Percentiles rank a stretch among this genome's conserved stretches.
These are phyloP conservation scores for Lutjanus campechanus DNA, from an alignment of 2,797 vertebrate species.

Conservation along the genomic window DNA sequence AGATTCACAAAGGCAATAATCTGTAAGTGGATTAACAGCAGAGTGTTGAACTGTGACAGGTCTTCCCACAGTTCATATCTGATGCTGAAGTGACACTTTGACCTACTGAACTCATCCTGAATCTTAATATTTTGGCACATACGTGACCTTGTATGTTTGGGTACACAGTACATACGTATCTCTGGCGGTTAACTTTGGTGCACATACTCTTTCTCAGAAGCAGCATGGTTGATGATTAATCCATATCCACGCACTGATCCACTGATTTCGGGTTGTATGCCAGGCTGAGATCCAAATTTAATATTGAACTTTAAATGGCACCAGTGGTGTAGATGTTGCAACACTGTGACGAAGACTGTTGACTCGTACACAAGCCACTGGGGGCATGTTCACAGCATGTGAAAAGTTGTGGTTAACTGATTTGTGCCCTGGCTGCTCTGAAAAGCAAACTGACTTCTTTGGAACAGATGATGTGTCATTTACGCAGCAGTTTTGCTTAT, in stretches of 20 bases:
- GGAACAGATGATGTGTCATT: background rate
- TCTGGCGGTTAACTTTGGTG: background rate
- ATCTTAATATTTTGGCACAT: background rate
- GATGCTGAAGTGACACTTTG: background rate
- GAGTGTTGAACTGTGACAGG: background rate
- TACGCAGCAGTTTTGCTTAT: background rate
- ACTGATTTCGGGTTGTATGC: background rate
- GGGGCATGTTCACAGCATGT: background rate
- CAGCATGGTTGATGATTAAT: slow-evolving; percentile 10
- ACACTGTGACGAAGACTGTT: slow-evolving; percentile 9
- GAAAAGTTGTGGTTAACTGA: background rate
- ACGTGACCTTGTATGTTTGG: background rate
- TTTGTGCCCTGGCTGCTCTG: background rate
- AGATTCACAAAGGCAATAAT: slow-evolving; percentile 47
- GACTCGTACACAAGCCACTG: background rate
- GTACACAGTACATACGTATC: background rate
- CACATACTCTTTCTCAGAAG: background rate
- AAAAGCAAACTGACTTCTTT: background rate
- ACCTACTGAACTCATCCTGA: background rate
- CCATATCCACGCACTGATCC: background rate
- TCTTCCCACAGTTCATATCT: slow-evolving; percentile 12
- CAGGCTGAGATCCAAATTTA: background rate
- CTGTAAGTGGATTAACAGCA: slow-evolving; percentile 3
- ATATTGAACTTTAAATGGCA: slow-evolving; percentile 17
- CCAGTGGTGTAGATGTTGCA: slow-evolving; percentile 5